A percentile compares a stretch with the other conserved stretches of the same genome.
phyloP scores from a whole-genome alignment of 2,888 invertebrate species.

The Macropis europaea region DNA sequence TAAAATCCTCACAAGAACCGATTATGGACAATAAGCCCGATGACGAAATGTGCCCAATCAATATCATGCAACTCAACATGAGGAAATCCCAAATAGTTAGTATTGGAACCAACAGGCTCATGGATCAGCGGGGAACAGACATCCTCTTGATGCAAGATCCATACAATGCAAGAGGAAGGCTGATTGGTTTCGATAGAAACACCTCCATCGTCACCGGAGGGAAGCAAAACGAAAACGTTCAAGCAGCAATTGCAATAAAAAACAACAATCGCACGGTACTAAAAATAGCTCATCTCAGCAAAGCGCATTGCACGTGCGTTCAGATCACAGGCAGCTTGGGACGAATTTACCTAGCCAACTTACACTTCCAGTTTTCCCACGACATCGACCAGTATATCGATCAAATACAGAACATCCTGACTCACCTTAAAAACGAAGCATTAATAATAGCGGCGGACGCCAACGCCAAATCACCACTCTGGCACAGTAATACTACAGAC shows the following conservation, averaged over 20 bases:
- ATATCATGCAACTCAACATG: background rate
- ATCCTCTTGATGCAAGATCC: constrained; percentile 1
- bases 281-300: background rate
- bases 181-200: background rate
- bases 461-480: background rate
- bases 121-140: background rate
- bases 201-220: background rate
- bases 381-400: background rate
- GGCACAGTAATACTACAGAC: too few species aligned
- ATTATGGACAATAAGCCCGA: background rate
- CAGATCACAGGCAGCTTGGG: background rate
- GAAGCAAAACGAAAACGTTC: background rate
- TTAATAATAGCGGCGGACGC: background rate
- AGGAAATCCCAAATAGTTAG: background rate
- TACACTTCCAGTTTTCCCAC: background rate
- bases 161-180: background rate
- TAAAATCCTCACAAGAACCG: background rate
- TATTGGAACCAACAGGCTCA: background rate
- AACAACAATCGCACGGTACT: background rate
- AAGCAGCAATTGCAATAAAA: background rate
- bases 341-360: background rate
- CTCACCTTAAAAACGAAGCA: background rate
- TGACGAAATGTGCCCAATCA: background rate
- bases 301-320: background rate
- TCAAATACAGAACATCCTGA: background rate